These are phyloP conservation scores for Labroides dimidiatus DNA, from an alignment of 2,797 vertebrate species.

Conservation along the genomic window DNA sequence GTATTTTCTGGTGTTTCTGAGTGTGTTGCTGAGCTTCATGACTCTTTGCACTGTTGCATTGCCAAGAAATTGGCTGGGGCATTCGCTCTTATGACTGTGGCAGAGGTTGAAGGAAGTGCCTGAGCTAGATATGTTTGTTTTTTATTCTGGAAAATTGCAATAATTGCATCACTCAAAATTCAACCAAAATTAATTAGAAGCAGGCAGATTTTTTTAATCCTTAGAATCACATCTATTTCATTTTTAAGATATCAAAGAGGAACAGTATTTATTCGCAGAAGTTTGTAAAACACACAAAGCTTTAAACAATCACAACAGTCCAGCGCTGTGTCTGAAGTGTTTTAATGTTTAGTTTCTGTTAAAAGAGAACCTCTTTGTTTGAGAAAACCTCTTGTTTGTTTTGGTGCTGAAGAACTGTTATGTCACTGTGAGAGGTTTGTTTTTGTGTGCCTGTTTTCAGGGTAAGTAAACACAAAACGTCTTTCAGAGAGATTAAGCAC, in stretches of 20 bases:
- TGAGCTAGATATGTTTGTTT: neutral
- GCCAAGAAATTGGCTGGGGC: neutral
- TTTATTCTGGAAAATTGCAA: neutral
- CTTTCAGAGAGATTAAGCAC: neutral
- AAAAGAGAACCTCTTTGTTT: too few species aligned
- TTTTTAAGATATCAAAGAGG: neutral
- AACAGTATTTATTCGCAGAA: too few species aligned
- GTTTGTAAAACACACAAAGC: neutral
- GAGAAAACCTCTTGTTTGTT: too few species aligned
- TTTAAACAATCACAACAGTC: neutral
- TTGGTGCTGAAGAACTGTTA: neutral
- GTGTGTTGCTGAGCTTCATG: neutral
- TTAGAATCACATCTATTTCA: neutral
- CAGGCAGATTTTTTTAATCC: neutral
- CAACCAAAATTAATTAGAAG: neutral
- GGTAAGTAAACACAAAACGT: neutral
- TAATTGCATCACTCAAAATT: neutral
- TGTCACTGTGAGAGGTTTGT: too few species aligned
- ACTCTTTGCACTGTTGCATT: neutral
- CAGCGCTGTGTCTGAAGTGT: neutral
- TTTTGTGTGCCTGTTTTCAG: neutral
- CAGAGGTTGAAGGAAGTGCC: too few species aligned
- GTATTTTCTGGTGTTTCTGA: slow-evolving; percentile 45
- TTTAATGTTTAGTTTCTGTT: neutral
- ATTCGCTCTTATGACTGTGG: neutral